These are phyloP conservation scores for Habroteleia sp. DNA, from an alignment of 2,888 invertebrate genomes.

Conservation along the genomic window DNA sequence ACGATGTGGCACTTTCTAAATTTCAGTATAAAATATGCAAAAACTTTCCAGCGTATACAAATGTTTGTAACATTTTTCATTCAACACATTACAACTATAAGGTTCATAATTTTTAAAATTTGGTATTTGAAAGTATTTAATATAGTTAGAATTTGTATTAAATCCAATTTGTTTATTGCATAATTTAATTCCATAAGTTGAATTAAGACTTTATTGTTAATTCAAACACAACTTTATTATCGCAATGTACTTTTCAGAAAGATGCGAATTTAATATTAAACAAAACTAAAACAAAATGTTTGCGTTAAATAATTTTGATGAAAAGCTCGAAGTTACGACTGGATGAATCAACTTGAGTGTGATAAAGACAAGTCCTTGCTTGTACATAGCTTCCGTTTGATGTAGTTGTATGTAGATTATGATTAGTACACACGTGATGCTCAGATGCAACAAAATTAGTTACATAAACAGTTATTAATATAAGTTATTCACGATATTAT, in stretches of 20 bases:
- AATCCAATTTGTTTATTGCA: no score
- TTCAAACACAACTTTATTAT: neutral
- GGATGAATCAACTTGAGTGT: conserved; percentile 60
- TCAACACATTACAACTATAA: neutral
- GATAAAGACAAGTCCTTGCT: conserved; percentile 66
- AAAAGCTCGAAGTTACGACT: conserved; percentile 57
- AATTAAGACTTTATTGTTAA: no score
- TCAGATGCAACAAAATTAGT: conserved; percentile 53
- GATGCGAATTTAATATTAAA: no score
- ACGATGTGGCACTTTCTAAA: conserved; percentile 19
- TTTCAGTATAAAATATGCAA: conserved; percentile 2
- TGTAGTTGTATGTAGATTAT: conserved; percentile 66
- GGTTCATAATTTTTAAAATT: no score
- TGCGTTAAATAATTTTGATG: neutral
- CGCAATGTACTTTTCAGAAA: neutral
- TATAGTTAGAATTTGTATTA: no score
- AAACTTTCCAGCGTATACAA: neutral
- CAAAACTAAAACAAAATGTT: no score
- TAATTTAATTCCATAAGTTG: no score
- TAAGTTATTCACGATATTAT: conserved; percentile 65
- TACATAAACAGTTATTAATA: conserved; percentile 36
- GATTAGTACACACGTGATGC: conserved; percentile 53
- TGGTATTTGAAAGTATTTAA: no score
- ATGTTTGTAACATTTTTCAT: neutral
- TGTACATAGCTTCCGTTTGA: conserved; percentile 72